Evolutionary conservation across 2,797 vertebrate species (phyloP), one percentile per base, ranked within the genome.

Genomic region (Leptoclinus maculatus): DNA sequence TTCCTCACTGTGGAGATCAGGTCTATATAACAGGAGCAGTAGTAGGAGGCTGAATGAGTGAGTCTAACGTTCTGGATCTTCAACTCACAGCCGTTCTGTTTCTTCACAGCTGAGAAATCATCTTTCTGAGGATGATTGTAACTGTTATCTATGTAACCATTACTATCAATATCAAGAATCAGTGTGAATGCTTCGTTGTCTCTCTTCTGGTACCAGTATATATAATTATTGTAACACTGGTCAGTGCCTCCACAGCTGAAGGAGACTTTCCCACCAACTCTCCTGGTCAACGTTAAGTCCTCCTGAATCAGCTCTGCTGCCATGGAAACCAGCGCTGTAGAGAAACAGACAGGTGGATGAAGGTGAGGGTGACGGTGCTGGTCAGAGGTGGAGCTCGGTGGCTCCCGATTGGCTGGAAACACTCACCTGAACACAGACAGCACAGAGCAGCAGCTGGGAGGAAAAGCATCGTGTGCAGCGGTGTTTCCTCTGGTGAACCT

Each of bases 361-460:
- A 75, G 29, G 63, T 66, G 7, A 43, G 57, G 17, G 1, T 11
- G 1, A 62, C 36, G 21, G 8, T 65, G 56, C 34, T 1, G 57
- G 29, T 4, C 10, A 0, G 12, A 59, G 43, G 32, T 47, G 7
- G 38, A 74, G 38, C 64, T 39, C 67, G 38, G 3, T 11, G 66
- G 53, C 83, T 76, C 66, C 83, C 64, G 78, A 82, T 82, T 80
- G 86, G 76, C 76, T 84, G 83, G 51, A 84, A 85, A 89, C 78
- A 80, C 80, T 89, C 82, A 88, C 84, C 85, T 78, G 68, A 82
- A 68, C 78, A 58, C 76, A 83, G 71, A 27, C 63, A 76, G 68
- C 74, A 71, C 41, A 67, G 69, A 63, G 78, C 77, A 82, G 79
- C 83, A 49, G 54, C 59, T 45, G 82, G 76, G 76, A 87, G 83